Percentiles rank a stretch among this genome's conserved stretches.
Evolutionary conservation across 2,113 vertebrate genomes (phyloP).

Genomic region (Corythaeola cristata): DNA sequence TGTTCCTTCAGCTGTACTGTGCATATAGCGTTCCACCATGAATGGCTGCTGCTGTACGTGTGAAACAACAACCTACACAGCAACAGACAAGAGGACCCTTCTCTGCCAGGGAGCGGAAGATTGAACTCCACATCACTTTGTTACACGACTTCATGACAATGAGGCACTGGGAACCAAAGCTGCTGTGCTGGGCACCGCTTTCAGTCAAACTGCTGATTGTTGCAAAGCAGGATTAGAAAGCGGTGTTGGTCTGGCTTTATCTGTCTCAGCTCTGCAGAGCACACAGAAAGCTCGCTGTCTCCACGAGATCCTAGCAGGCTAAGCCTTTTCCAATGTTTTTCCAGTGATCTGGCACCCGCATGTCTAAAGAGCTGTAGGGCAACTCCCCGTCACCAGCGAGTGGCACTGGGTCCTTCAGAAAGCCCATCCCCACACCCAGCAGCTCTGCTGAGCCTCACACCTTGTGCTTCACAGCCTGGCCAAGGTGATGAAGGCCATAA

Average conservation of each 20-base stretch:
- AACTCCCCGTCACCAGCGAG: background rate
- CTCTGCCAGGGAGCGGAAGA: background rate
- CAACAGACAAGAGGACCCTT: background rate
- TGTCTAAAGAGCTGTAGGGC: background rate
- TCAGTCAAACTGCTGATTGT: background rate
- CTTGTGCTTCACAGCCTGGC: background rate
- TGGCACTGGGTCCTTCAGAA: background rate
- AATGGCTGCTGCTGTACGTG: background rate
- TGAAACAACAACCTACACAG: constrained; percentile 4
- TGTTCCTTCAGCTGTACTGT: background rate
- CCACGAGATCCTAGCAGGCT: background rate
- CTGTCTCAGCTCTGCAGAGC: background rate
- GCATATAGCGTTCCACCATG: background rate
- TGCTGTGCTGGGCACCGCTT: background rate
- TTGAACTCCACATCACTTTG: background rate
- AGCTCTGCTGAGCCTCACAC: background rate
- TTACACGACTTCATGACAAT: background rate
- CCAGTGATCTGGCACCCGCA: background rate
- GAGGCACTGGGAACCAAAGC: background rate
- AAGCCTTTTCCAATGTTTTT: background rate
- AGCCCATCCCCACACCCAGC: background rate
- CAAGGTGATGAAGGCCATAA: background rate
- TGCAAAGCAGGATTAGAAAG: background rate
- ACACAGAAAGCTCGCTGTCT: background rate
- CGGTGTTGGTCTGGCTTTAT: background rate